Percentiles rank a stretch among this genome's conserved stretches.
Evolutionary conservation across 2,113 vertebrate species (phyloP).

Genomic region (Hippolais icterina): DNA sequence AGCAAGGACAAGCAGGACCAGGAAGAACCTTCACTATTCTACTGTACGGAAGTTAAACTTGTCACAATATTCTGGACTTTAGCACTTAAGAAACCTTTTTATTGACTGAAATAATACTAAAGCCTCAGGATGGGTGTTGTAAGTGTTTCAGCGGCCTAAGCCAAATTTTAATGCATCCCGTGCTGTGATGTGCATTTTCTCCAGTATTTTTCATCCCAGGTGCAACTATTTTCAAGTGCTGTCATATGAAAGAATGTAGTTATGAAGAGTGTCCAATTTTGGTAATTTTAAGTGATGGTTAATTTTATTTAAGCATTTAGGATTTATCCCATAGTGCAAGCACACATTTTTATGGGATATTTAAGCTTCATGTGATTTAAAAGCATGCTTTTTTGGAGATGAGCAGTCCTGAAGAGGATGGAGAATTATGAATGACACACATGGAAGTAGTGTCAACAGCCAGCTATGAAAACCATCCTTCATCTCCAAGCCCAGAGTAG

Average conservation of each 20-base stretch:
- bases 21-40: not conserved
- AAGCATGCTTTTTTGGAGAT: not conserved
- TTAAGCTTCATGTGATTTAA: not conserved
- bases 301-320: not conserved
- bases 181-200: not conserved
- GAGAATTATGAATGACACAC: not conserved
- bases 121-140: not conserved
- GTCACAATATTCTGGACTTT: not conserved
- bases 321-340: not conserved
- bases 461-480: not conserved
- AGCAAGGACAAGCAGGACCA: not conserved
- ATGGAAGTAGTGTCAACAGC: not conserved
- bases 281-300: not conserved
- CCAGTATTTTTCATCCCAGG: not conserved
- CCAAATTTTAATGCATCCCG: not conserved
- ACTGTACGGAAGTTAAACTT: not conserved
- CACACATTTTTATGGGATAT: not conserved
- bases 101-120: not conserved
- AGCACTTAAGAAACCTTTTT: not conserved
- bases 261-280: not conserved
- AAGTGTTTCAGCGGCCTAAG: not conserved
- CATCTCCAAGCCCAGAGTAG: not conserved
- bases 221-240: not conserved
- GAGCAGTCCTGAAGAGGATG: rapidly evolving
- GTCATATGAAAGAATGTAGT: not conserved